phyloP scores from a whole-genome alignment of 2,113 vertebrate species.

The Uria aalge region DNA sequence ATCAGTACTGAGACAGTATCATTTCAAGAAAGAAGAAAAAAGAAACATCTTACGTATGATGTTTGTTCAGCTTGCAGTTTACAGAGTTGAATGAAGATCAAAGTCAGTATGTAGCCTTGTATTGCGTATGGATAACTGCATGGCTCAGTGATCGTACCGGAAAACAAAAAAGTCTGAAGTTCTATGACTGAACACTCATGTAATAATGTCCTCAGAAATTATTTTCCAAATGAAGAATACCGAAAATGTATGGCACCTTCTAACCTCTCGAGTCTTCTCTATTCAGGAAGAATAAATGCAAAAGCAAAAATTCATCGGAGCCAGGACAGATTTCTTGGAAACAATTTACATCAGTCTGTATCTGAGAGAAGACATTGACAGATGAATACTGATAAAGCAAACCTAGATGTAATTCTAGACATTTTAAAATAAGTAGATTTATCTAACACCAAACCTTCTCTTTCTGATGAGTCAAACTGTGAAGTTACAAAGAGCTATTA shows the following conservation, averaged over 20 bases:
- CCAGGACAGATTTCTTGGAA: neutral
- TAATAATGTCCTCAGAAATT: neutral
- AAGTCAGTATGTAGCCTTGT: neutral
- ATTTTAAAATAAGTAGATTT: neutral
- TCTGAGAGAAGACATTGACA: neutral
- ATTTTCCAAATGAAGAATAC: neutral
- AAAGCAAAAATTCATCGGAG: neutral
- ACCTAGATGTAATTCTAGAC: neutral
- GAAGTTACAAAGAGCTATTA: neutral
- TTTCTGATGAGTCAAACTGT: neutral
- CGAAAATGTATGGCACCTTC: neutral
- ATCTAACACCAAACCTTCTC: neutral
- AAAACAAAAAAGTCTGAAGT: neutral
- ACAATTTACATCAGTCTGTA: neutral
- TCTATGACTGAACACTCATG: neutral
- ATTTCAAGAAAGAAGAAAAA: neutral
- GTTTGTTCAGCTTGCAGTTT: neutral
- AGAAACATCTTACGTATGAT: neutral
- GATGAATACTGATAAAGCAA: neutral
- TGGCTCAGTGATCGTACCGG: neutral
- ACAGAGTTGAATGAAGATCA: neutral
- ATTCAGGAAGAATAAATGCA: neutral
- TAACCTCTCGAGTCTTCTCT: neutral
- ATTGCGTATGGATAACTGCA: neutral
- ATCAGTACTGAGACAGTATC: neutral